phyloP scores from a whole-genome alignment of 1,140 invertebrate genomes.

The Drosophila sp. region DNA sequence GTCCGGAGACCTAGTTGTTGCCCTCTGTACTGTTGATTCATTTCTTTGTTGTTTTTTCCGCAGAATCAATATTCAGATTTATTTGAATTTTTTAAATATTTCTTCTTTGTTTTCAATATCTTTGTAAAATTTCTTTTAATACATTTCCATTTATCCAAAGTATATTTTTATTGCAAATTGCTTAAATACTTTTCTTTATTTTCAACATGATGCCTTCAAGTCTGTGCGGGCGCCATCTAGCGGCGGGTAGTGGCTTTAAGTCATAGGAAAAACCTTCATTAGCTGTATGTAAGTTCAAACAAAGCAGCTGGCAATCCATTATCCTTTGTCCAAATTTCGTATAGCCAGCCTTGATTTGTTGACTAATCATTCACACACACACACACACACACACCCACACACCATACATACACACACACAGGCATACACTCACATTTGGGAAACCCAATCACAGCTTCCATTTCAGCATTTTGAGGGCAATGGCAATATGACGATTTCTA shows the following conservation, averaged over 20 bases:
- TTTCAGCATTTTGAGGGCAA: slow-evolving; percentile 1
- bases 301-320: slow-evolving; percentile 10
- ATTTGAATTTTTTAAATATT: not conserved
- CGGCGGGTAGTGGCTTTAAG: not conserved
- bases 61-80: slow-evolving; percentile 10
- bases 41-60: slow-evolving; percentile 22
- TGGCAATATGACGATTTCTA: slow-evolving; percentile 17
- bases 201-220: not conserved
- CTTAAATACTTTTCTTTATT: not conserved
- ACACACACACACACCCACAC: not conserved
- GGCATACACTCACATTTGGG: not conserved
- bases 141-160: slow-evolving; percentile 7
- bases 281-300: slow-evolving; percentile 18
- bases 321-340: slow-evolving; percentile 26
- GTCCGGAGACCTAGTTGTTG: slow-evolving; percentile 12
- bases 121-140: slow-evolving; percentile 10
- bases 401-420: too few species aligned
- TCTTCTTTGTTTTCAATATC: slow-evolving; percentile 5
- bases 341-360: slow-evolving; percentile 19
- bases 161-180: not conserved
- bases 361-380: slow-evolving; percentile 15
- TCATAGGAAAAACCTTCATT: slow-evolving; percentile 22
- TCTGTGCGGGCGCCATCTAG: slow-evolving; percentile 13
- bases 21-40: slow-evolving; percentile 16
- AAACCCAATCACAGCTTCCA: slow-evolving; percentile 1